Evolutionary conservation across 2,888 invertebrate genomes (phyloP).

Genomic region (Euzophera pinguis): DNA sequence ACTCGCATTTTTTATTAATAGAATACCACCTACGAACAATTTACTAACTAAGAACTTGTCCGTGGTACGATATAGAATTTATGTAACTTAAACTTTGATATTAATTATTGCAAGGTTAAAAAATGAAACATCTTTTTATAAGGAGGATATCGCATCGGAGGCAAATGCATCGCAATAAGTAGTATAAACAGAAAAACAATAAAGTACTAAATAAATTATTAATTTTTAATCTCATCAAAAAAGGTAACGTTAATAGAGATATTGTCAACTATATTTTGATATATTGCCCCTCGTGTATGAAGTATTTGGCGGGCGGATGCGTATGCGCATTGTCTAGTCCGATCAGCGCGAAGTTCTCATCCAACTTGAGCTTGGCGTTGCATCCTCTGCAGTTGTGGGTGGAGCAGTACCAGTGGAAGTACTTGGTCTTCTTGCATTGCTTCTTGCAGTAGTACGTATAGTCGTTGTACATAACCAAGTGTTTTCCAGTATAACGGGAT

Average conservation of each 20-base stretch:
- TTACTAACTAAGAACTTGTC: no score
- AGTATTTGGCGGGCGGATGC: constrained; percentile 57
- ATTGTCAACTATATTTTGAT: constrained; percentile 36
- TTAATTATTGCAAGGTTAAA: no score
- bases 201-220: neutral
- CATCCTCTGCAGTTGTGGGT: constrained; percentile 65
- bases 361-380: constrained; percentile 54
- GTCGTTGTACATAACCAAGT: constrained; percentile 55
- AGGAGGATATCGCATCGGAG: no score
- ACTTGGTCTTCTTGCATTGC: constrained; percentile 52
- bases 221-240: neutral
- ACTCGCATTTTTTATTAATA: no score
- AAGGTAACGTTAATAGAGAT: neutral
- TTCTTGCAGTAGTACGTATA: constrained; percentile 68
- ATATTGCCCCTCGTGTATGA: constrained; percentile 54
- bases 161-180: no score
- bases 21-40: no score
- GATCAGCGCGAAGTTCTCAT: constrained; percentile 49
- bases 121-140: no score
- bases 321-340: constrained; percentile 48
- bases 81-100: no score
- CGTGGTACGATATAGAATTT: no score
- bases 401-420: constrained; percentile 64
- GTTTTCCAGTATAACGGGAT: constrained; percentile 59
- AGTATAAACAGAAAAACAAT: no score